A percentile compares a stretch with the other conserved stretches of the same genome.
phyloP scores from a whole-genome alignment of 2,797 vertebrate species.

The Echiichthys vipera region DNA sequence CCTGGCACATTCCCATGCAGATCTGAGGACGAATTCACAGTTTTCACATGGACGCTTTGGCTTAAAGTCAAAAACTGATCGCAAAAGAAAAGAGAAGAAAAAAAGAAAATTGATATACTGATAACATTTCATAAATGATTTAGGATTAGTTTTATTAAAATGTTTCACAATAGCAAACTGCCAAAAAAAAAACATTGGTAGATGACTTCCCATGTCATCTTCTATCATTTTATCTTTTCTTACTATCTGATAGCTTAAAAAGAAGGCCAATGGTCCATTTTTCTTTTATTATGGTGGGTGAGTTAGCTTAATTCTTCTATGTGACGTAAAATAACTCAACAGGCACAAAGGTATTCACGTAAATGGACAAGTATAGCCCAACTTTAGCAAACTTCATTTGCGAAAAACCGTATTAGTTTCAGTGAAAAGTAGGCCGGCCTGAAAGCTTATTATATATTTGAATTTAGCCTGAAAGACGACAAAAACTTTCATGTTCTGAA shows the following conservation, averaged over 20 bases:
- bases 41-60: background rate
- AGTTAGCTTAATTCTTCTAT: background rate
- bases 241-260: too few species aligned
- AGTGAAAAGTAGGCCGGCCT: too few species aligned
- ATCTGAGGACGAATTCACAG: slow-evolving; percentile 45
- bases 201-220: too few species aligned
- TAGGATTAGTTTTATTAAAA: background rate
- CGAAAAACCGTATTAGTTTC: too few species aligned
- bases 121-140: background rate
- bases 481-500: too few species aligned
- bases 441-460: background rate
- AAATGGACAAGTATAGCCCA: too few species aligned
- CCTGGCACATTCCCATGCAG: slow-evolving; percentile 75
- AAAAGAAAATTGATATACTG: too few species aligned
- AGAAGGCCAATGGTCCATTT: too few species aligned
- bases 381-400: too few species aligned
- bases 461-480: background rate
- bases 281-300: too few species aligned
- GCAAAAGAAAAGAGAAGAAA: too few species aligned
- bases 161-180: background rate
- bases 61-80: background rate
- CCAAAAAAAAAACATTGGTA: background rate
- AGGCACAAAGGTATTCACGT: background rate
- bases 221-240: too few species aligned
- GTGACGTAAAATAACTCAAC: background rate